Evolutionary conservation across 2,113 vertebrate genomes (phyloP).

Genomic region (Pomatostomus ruficeps): DNA sequence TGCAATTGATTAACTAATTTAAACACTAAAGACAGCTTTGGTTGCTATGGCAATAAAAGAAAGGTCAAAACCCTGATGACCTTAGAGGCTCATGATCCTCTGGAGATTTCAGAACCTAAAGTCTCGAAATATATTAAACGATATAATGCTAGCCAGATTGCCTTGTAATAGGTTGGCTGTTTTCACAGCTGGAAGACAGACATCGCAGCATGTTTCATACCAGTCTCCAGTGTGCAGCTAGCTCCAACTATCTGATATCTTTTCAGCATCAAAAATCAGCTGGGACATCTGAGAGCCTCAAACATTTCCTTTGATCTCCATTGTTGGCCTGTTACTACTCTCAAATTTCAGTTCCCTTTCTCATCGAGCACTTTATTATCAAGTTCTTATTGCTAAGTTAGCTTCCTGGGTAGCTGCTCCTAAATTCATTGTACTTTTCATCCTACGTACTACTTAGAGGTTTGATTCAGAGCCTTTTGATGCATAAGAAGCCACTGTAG

Average conservation of each 20-base stretch:
- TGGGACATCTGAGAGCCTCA: constrained; percentile 4
- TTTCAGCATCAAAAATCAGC: constrained; percentile 39
- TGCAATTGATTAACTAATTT: constrained; percentile 66
- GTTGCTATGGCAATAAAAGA: constrained; percentile 64
- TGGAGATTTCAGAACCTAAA: constrained; percentile 20
- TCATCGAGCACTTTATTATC: not conserved
- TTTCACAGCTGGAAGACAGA: constrained; percentile 37
- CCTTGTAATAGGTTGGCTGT: constrained; percentile 5
- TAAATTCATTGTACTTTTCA: not conserved
- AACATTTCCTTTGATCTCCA: constrained; percentile 12
- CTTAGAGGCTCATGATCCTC: constrained; percentile 19
- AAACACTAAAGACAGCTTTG: constrained; percentile 54
- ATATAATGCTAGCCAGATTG: constrained; percentile 23
- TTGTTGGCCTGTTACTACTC: not conserved
- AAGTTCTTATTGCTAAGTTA: not conserved
- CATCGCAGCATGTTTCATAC: not conserved
- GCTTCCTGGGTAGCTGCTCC: not conserved
- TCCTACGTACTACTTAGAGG: not conserved
- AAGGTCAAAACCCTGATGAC: constrained; percentile 42
- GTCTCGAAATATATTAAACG: constrained; percentile 35
- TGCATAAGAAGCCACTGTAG: not conserved
- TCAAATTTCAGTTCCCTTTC: constrained; percentile 13
- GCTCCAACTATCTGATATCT: not conserved
- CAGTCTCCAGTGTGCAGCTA: not conserved
- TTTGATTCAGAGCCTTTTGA: not conserved